These are phyloP conservation scores for Orientallactaga sibirica DNA, from an alignment of 2,797 vertebrate genomes.

Conservation along the genomic window DNA sequence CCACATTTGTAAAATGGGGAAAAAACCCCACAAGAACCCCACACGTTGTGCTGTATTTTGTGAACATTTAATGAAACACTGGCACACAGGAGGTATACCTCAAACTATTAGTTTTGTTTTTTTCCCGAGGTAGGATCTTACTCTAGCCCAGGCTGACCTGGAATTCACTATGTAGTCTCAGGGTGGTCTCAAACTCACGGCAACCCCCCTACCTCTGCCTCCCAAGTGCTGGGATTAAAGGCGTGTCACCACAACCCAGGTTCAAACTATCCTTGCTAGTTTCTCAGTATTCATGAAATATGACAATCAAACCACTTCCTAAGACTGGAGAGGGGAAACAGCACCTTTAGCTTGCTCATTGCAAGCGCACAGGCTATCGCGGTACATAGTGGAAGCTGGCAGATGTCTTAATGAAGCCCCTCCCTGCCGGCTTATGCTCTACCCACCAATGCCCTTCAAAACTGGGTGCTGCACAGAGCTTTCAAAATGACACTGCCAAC, in stretches of 20 bases:
- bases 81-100: background rate
- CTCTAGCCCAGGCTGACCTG: too few relatives aligned
- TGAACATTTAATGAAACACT: background rate
- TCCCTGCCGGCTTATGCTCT: background rate
- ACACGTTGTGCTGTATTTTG: background rate
- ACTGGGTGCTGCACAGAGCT: background rate
- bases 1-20: constrained; percentile 26
- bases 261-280: background rate
- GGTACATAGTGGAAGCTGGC: background rate
- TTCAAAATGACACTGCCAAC: constrained; percentile 3
- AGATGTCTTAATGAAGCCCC: background rate
- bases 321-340: background rate
- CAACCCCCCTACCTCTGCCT: too few relatives aligned
- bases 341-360: background rate
- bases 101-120: background rate
- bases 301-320: background rate
- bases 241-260: too few relatives aligned
- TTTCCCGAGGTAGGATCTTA: too few relatives aligned
- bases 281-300: background rate
- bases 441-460: constrained; percentile 3
- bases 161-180: too few relatives aligned
- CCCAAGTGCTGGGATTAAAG: too few relatives aligned
- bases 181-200: too few relatives aligned
- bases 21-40: background rate
- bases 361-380: background rate